Conservation (phyloP, 2,797 vertebrate species). For the Pseudocheirus occidentalis region DNA sequence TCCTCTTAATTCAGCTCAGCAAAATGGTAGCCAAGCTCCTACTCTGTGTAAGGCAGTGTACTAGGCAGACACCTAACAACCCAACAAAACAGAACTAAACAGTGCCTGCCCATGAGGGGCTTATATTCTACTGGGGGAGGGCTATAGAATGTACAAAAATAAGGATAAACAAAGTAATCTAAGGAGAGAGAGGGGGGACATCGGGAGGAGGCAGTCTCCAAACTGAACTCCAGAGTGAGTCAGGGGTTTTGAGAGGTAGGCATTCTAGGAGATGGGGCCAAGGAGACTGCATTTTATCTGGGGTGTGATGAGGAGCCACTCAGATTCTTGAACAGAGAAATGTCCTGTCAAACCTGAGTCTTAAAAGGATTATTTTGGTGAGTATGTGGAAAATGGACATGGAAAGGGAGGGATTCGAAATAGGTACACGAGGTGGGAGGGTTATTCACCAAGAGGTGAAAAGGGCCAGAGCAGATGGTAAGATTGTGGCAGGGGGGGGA, state of each 20-base stretch:
- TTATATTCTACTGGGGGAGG: background rate
- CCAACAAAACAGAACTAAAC: background rate
- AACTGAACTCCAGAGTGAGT: background rate
- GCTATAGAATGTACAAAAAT: background rate
- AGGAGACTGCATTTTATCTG: background rate
- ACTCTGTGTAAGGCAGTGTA: background rate
- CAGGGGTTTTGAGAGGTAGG: background rate
- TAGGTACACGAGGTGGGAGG: background rate
- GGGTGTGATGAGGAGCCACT: background rate
- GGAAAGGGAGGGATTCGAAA: background rate
- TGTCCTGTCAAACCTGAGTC: background rate
- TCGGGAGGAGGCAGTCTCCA: background rate
- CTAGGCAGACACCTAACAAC: background rate
- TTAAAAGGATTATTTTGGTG: background rate
- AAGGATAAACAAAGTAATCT: background rate
- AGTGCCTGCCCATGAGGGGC: background rate
- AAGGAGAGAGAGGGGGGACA: background rate
- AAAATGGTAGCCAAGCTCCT: background rate
- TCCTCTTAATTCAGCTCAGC: background rate
- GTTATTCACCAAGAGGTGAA: background rate
- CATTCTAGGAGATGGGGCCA: background rate
- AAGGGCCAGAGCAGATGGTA: background rate
- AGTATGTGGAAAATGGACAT: background rate
- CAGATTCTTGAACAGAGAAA: background rate
- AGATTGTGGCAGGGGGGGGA: background rate